These are phyloP conservation scores for Cuculus canorus DNA, from an alignment of 2,797 vertebrate genomes.

Conservation along the genomic window DNA sequence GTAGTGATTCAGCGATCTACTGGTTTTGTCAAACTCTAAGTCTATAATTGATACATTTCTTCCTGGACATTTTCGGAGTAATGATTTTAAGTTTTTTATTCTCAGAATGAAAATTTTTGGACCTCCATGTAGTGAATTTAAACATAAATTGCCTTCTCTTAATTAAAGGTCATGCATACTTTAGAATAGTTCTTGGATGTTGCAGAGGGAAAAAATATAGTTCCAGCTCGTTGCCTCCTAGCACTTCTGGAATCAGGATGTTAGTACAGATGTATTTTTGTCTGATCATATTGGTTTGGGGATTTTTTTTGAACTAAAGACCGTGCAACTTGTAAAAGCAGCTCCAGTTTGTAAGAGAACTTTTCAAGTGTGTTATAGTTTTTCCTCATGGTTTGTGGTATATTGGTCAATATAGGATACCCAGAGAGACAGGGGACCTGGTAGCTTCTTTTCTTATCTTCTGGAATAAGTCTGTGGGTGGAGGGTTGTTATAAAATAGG, in stretches of 20 bases:
- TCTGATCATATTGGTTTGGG: background rate
- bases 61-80: background rate
- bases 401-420: background rate
- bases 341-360: background rate
- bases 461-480: background rate
- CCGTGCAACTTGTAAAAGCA: background rate
- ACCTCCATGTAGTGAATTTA: background rate
- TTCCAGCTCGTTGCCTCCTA: background rate
- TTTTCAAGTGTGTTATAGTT: background rate
- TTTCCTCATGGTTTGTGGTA: background rate
- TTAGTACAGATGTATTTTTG: background rate
- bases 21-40: background rate
- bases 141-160: background rate
- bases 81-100: background rate
- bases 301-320: background rate
- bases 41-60: background rate
- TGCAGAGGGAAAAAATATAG: background rate
- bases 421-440: background rate
- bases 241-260: background rate
- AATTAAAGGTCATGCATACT: background rate
- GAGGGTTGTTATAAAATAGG: background rate
- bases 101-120: background rate
- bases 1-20: background rate
- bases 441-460: background rate
- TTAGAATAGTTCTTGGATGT: background rate